Evolutionary conservation across 2,888 invertebrate species (phyloP).

Genomic region (Xylota sylvarum): DNA sequence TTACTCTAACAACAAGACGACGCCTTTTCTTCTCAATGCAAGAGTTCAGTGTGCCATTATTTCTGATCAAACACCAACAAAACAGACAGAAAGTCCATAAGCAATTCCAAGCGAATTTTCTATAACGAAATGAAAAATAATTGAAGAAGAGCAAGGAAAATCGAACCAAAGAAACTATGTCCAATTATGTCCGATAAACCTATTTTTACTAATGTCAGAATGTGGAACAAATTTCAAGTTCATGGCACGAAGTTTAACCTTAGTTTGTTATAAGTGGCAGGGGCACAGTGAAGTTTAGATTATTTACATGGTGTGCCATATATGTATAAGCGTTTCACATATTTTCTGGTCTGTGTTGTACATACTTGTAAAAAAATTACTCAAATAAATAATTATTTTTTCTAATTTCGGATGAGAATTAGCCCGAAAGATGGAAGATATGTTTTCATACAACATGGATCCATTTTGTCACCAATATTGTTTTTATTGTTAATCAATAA

Average conservation of each 20-base stretch:
- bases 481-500: no score
- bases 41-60: conserved; percentile 43
- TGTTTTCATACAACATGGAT: no score
- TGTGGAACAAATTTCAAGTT: conserved; percentile 39
- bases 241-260: conserved; percentile 4
- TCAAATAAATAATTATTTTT: no score
- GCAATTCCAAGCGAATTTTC: conserved; percentile 22
- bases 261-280: neutral
- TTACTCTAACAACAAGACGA: conserved; percentile 33
- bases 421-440: no score
- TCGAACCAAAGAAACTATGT: conserved; percentile 50
- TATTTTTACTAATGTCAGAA: conserved; percentile 40
- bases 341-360: no score
- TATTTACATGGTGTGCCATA: no score
- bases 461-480: no score
- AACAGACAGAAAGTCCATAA: conserved; percentile 32
- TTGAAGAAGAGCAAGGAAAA: conserved; percentile 12
- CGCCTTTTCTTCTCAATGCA: conserved; percentile 26
- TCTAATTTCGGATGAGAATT: no score
- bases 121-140: conserved; percentile 20
- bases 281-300: neutral
- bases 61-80: conserved; percentile 30
- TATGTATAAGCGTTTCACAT: no score
- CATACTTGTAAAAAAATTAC: no score
- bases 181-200: conserved; percentile 60